A percentile compares a stretch with the other conserved stretches of the same genome.
phyloP scores from a whole-genome alignment of 2,888 invertebrate species.

The Sarcophaga variegata region DNA sequence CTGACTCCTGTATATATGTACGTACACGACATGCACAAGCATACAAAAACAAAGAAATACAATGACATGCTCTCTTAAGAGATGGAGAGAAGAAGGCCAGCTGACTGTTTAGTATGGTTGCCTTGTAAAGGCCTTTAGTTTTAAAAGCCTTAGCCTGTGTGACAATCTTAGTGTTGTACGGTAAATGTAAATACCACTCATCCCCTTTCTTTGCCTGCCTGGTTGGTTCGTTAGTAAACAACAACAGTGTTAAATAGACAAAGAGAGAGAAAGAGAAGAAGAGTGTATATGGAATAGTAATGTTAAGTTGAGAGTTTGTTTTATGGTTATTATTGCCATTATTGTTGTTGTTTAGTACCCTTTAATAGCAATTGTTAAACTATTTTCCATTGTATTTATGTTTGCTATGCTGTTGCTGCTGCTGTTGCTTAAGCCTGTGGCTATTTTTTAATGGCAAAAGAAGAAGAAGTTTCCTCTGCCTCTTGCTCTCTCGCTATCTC shows the following conservation, averaged over 20 bases:
- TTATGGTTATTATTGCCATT: conserved; percentile 13
- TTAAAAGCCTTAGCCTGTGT: no score
- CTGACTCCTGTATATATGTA: not conserved
- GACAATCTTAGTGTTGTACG: no score
- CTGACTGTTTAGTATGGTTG: no score
- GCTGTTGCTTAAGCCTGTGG: conserved; percentile 52
- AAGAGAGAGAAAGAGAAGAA: not conserved
- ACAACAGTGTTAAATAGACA: not conserved
- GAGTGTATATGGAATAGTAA: not conserved
- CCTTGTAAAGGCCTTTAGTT: no score
- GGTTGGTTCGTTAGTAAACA: conserved; percentile 7
- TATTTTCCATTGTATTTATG: conserved; percentile 40
- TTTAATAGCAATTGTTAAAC: conserved; percentile 49
- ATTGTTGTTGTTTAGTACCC: conserved; percentile 30
- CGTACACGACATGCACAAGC: not conserved
- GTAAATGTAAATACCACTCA: no score
- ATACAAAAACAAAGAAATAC: not conserved
- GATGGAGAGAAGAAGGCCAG: no score
- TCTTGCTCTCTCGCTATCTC: not conserved
- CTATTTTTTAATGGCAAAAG: conserved; percentile 53
- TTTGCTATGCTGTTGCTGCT: conserved; percentile 37
- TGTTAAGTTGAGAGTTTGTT: not conserved
- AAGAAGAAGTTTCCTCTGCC: conserved; percentile 20
- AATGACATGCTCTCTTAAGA: not conserved
- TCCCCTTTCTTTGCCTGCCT: no score